phyloP scores from a whole-genome alignment of 2,888 invertebrate species.

The Harpagoxenus sublaevis region DNA sequence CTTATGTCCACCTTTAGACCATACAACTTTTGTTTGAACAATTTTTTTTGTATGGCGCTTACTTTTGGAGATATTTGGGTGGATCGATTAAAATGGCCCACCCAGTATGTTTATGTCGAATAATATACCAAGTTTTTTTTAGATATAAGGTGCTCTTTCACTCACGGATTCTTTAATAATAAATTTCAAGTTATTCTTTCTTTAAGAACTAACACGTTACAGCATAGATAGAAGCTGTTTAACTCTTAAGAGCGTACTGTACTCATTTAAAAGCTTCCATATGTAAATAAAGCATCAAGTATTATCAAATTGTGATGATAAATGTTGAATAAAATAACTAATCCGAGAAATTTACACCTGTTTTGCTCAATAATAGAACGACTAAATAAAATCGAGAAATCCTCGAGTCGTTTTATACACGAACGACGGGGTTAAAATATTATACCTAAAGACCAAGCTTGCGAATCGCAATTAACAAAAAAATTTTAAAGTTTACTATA shows the following conservation, averaged over 20 bases:
- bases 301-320: neutral
- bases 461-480: too few species aligned
- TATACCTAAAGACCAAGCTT: constrained; percentile 20
- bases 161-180: neutral
- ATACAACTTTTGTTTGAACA: too few species aligned
- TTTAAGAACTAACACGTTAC: neutral
- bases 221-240: neutral
- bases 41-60: too few species aligned
- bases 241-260: neutral
- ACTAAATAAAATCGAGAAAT: neutral
- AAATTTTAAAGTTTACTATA: too few species aligned
- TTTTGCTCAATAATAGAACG: neutral
- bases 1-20: too few species aligned
- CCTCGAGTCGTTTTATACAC: constrained; percentile 3
- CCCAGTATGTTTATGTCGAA: neutral
- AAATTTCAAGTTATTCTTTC: constrained; percentile 1
- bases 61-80: too few species aligned
- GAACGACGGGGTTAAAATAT: constrained; percentile 23
- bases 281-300: neutral
- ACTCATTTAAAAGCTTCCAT: neutral
- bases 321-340: neutral
- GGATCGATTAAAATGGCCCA: too few species aligned
- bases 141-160: neutral
- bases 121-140: constrained; percentile 1
- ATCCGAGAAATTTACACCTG: neutral